Conservation (phyloP, 2,888 invertebrate genomes). For the Lutraria lutraria region DNA sequence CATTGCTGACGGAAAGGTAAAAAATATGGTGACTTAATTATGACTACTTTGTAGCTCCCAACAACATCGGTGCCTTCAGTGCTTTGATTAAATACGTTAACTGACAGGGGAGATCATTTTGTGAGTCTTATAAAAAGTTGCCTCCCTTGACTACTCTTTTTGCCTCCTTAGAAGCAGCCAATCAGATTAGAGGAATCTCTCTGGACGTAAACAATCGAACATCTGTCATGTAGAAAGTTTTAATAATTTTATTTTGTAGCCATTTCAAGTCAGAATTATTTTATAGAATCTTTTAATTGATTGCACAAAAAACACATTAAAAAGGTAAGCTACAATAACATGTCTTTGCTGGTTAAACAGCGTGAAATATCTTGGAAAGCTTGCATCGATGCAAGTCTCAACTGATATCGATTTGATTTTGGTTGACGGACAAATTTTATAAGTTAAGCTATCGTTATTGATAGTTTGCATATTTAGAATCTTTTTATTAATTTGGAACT, state of each 20-base stretch:
- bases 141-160: constrained; percentile 29
- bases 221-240: constrained; percentile 42
- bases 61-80: too few species aligned
- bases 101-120: too few species aligned
- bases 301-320: background rate
- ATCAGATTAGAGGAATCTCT: constrained; percentile 31
- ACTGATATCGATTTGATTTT: constrained; percentile 4
- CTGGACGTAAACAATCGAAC: constrained; percentile 48
- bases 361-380: background rate
- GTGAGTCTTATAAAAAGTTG: background rate
- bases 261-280: background rate
- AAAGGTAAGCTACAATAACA: background rate
- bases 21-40: too few species aligned
- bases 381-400: constrained; percentile 4
- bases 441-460: background rate
- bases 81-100: too few species aligned
- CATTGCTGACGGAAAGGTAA: too few species aligned
- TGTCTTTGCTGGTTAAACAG: background rate
- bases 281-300: background rate
- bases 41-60: too few species aligned
- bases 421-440: background rate
- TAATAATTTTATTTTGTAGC: background rate
- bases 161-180: constrained; percentile 26
- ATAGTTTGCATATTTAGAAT: background rate
- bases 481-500: background rate